Percentiles rank a stretch among this genome's conserved stretches.
Evolutionary conservation across 2,888 invertebrate species (phyloP).

Genomic region (Heteromyza rotundicornis): DNA sequence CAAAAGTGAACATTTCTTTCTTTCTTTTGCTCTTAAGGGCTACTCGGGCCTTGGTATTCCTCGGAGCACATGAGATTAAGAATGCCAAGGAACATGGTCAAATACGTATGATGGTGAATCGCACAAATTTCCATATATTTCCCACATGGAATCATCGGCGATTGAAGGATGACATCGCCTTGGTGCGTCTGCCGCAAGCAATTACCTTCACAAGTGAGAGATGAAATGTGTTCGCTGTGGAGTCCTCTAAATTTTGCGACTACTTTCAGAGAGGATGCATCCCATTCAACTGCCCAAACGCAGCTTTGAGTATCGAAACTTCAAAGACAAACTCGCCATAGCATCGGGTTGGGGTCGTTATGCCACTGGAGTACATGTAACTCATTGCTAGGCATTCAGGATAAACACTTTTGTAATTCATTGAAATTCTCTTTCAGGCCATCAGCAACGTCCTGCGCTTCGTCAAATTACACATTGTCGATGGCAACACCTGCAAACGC

Average conservation of each 20-base stretch:
- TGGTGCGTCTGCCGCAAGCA: slow-evolving; percentile 53
- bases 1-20: background rate
- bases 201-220: slow-evolving; percentile 52
- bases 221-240: background rate
- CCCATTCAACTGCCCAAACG: slow-evolving; percentile 59
- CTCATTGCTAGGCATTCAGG: no score
- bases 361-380: slow-evolving; percentile 57
- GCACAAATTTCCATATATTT: slow-evolving; percentile 53
- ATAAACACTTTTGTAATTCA: no score
- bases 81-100: slow-evolving; percentile 59
- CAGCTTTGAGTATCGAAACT: slow-evolving; percentile 52
- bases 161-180: slow-evolving; percentile 58
- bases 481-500: slow-evolving; percentile 58
- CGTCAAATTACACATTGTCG: slow-evolving; percentile 59
- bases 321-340: slow-evolving; percentile 56
- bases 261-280: slow-evolving; percentile 57
- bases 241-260: background rate
- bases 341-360: slow-evolving; percentile 65
- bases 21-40: slow-evolving; percentile 37
- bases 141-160: slow-evolving; percentile 59
- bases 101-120: slow-evolving; percentile 57
- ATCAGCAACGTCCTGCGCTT: slow-evolving; percentile 61
- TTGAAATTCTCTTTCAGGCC: no score
- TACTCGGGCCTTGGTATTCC: slow-evolving; percentile 54
- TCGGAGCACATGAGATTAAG: slow-evolving; percentile 60